Percentiles rank a stretch among this genome's conserved stretches.
These are phyloP conservation scores for Todiramphus saurophagus DNA, from an alignment of 2,113 vertebrate species.

Conservation along the genomic window DNA sequence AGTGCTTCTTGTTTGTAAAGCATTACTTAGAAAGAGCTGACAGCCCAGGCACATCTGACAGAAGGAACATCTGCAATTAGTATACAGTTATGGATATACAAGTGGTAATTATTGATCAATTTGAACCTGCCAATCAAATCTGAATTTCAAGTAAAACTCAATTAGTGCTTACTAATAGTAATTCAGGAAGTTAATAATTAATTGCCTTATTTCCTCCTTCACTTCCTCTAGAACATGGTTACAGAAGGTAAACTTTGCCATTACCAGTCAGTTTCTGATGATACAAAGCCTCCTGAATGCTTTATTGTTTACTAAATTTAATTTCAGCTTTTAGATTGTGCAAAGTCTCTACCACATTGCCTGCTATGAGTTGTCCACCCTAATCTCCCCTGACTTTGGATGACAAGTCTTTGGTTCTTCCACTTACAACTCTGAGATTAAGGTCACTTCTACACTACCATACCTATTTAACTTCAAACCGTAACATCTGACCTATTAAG, in stretches of 20 bases:
- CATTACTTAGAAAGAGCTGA: neutral
- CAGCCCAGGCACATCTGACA: neutral
- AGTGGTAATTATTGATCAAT: slow-evolving; percentile 33
- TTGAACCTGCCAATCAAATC: slow-evolving; percentile 31
- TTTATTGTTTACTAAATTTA: neutral
- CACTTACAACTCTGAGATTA: neutral
- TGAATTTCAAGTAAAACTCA: slow-evolving; percentile 25
- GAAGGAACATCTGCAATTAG: slow-evolving; percentile 14
- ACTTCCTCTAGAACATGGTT: neutral
- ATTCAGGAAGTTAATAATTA: neutral
- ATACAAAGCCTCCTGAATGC: neutral
- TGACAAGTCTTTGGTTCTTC: neutral
- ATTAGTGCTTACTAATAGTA: slow-evolving; percentile 30
- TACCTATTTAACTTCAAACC: neutral
- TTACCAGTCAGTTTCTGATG: neutral
- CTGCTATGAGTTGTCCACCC: neutral
- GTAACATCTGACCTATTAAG: neutral
- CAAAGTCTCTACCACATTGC: neutral
- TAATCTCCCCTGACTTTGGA: neutral
- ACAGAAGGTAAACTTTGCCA: neutral
- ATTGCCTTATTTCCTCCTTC: neutral
- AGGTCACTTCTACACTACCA: neutral
- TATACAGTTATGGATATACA: neutral
- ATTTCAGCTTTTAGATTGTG: neutral
- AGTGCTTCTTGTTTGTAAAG: neutral